Evolutionary conservation across 2,888 invertebrate species (phyloP).

Genomic region (Epinotia ramella): DNA sequence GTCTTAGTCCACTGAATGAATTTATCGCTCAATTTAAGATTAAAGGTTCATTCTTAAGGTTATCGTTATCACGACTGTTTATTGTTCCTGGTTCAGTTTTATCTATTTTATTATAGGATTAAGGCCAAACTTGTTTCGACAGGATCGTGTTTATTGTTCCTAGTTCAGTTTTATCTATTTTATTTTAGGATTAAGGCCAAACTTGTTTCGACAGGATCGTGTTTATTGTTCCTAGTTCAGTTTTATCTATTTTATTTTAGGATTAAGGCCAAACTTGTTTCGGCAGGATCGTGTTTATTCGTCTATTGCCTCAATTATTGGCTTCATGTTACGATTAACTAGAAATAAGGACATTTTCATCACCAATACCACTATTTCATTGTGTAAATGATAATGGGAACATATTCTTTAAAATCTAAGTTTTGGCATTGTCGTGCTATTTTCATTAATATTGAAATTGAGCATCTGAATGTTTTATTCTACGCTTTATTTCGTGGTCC

Average conservation of each 20-base stretch:
- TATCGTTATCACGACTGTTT: slow-evolving; percentile 41
- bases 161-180: slow-evolving; percentile 36
- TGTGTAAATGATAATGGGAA: neutral
- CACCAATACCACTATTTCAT: too few species aligned
- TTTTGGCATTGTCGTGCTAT: too few species aligned
- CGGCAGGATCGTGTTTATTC: slow-evolving; percentile 2
- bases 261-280: slow-evolving; percentile 24
- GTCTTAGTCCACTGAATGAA: slow-evolving; percentile 32
- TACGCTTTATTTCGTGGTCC: too few species aligned
- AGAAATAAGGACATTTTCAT: neutral
- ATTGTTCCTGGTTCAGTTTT: slow-evolving; percentile 40
- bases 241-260: slow-evolving; percentile 34
- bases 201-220: too few species aligned
- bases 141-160: slow-evolving; percentile 37
- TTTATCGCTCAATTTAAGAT: slow-evolving; percentile 46
- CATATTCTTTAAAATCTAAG: neutral
- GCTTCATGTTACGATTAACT: neutral
- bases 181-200: too few species aligned
- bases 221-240: slow-evolving; percentile 39
- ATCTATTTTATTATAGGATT: too few species aligned
- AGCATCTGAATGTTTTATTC: too few species aligned
- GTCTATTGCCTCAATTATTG: neutral
- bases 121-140: too few species aligned
- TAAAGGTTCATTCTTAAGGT: slow-evolving; percentile 43
- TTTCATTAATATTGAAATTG: too few species aligned